Percentiles rank a stretch among this genome's conserved stretches.
Conservation (phyloP, 2,113 vertebrate genomes). For the Noturus placidus region DNA sequence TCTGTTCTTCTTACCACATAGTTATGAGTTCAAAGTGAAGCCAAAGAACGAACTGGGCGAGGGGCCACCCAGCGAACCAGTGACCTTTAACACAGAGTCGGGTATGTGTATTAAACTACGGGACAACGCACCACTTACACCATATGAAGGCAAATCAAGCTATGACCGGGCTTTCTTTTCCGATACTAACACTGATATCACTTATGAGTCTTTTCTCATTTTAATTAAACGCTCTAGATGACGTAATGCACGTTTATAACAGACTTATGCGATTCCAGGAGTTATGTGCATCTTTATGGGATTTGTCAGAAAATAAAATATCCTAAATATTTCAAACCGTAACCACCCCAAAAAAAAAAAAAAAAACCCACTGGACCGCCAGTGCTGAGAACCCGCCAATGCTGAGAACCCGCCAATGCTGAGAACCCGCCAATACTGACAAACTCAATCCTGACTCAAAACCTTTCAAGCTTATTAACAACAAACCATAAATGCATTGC, state of each 20-base stretch:
- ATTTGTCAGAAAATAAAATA: no score
- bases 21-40: constrained; percentile 92
- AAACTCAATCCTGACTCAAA: background rate
- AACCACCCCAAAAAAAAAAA: no score
- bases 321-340: no score
- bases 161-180: background rate
- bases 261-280: background rate
- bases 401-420: no score
- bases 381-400: no score
- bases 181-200: background rate
- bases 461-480: background rate
- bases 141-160: background rate
- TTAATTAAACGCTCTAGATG: no score
- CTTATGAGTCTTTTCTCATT: background rate
- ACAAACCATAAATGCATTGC: background rate
- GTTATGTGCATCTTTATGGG: background rate
- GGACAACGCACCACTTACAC: background rate
- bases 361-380: background rate
- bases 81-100: constrained; percentile 91
- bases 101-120: constrained; percentile 69
- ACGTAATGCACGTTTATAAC: background rate
- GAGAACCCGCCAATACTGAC: no score
- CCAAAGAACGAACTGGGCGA: constrained; percentile 86
- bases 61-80: constrained; percentile 83
- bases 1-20: constrained; percentile 59